Conservation (phyloP, 2,113 vertebrate genomes). For the Capreolus pygargus region DNA sequence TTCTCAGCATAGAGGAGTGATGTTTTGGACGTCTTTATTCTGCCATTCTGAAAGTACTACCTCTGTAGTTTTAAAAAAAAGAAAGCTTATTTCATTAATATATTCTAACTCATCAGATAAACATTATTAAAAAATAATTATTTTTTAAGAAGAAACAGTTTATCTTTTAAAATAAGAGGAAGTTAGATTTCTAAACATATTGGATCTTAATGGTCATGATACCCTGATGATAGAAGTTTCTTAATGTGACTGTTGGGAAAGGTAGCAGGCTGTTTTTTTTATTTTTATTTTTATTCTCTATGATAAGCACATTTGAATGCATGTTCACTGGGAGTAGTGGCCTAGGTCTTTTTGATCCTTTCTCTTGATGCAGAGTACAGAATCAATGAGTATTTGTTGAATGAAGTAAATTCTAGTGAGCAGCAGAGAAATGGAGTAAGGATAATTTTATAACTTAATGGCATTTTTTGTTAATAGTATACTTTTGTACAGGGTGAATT, state of each 20-base stretch:
- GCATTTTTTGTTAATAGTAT: not conserved
- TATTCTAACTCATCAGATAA: not conserved
- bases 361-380: not conserved
- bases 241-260: not conserved
- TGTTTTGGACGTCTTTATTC: not conserved
- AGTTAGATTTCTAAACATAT: not conserved
- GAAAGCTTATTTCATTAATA: not conserved
- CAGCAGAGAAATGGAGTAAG: not conserved
- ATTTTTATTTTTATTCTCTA: not conserved
- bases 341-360: too few species aligned
- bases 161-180: not conserved
- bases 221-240: not conserved
- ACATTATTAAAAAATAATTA: not conserved
- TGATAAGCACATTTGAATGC: not conserved
- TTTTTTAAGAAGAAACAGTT: not conserved
- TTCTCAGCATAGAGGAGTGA: not conserved
- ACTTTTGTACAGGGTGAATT: slow-evolving; percentile 72
- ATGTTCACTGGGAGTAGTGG: not conserved
- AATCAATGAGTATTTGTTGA: not conserved
- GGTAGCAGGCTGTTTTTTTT: not conserved
- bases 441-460: not conserved
- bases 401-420: not conserved
- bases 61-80: not conserved
- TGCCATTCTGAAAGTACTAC: not conserved
- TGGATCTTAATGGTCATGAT: not conserved